Percentiles rank a stretch among this genome's conserved stretches.
phyloP scores from a whole-genome alignment of 2,113 vertebrate species.

The Gavialis gangeticus region DNA sequence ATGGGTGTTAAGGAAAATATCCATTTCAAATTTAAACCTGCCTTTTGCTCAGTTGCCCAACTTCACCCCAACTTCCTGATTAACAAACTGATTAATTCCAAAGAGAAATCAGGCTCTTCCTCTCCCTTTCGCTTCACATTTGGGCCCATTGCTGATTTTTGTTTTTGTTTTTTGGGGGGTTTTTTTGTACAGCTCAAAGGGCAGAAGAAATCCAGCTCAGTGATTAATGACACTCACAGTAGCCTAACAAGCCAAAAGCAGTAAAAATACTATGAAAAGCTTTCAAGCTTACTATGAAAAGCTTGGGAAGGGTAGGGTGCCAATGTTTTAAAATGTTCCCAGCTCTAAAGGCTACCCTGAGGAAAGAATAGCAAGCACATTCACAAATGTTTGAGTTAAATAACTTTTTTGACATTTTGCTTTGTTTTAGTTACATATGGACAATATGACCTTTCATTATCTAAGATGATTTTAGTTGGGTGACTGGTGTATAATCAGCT shows the following conservation, averaged over 20 bases:
- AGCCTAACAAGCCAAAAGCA: neutral
- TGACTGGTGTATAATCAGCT: neutral
- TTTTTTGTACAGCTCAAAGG: neutral
- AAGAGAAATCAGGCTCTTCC: neutral
- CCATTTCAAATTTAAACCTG: neutral
- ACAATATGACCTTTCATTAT: neutral
- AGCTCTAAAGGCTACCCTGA: conserved; percentile 59
- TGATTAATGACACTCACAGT: neutral
- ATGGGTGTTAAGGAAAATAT: neutral
- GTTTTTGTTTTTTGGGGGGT: too few species aligned
- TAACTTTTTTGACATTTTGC: neutral
- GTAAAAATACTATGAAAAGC: conserved; percentile 49
- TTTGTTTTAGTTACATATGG: conserved; percentile 2
- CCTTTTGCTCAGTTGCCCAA: neutral
- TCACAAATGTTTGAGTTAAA: conserved; percentile 46
- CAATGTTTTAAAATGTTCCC: conserved; percentile 50
- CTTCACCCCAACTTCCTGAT: neutral
- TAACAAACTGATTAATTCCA: neutral
- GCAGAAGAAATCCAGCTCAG: neutral
- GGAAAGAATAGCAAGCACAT: conserved; percentile 50
- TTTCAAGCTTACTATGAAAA: conserved; percentile 37
- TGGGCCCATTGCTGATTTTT: neutral
- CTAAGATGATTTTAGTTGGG: conserved; percentile 16
- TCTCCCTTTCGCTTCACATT: neutral
- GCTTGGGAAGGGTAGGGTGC: conserved; percentile 32